Base-by-base conservation (phyloP, 2,888 invertebrate species). In the Chalcis sispes region DNA sequence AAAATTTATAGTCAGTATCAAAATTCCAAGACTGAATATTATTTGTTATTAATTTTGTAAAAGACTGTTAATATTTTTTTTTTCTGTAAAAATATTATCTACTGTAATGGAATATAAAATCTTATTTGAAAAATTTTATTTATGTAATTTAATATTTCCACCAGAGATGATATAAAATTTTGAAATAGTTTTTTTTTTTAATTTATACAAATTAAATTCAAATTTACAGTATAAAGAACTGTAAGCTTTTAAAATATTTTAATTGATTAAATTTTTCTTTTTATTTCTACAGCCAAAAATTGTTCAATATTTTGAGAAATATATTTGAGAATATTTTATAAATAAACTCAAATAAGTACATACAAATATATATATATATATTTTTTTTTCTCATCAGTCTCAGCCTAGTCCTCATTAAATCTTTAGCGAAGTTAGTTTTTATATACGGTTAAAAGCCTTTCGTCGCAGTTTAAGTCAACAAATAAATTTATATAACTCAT, bases 311-410 rank as follows among this genome's bases (percentile, higher is more conserved):
- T 3, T 52, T 10, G 23, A 20, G 27, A 59, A 70, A 40, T 42
- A 42, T 65, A 64, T 75, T 70, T 75, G 50, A 75, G 50, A 52
- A 29, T 52, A 69, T 59, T 71, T 52, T 46, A 32, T 18, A 64
- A 75, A 70, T 52, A 59, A 58, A 10, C 54, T 75, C 65, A 66
- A 69, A 70, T 71, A 75, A 64, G 70, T 71, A 75, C 71, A 52
- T 66, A 42, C 54, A 66, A 13, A 42, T 13, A 42, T 52, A 52
- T 66, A 66, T 8, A 42, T 13, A 42, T 52, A 52, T 52, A 23
- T 13, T 15, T 42, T 42, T 32, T 59, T 75, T 56, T 48, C 29
- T 32, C 18, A 32, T 72, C 72, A 76, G 62, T 76, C 67, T 67
- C 62, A 64, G 46, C 52, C 36, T 72, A 72, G 67, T 76, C 59